Conservation (phyloP, 2,113 vertebrate genomes). For the Xenus cinereus region DNA sequence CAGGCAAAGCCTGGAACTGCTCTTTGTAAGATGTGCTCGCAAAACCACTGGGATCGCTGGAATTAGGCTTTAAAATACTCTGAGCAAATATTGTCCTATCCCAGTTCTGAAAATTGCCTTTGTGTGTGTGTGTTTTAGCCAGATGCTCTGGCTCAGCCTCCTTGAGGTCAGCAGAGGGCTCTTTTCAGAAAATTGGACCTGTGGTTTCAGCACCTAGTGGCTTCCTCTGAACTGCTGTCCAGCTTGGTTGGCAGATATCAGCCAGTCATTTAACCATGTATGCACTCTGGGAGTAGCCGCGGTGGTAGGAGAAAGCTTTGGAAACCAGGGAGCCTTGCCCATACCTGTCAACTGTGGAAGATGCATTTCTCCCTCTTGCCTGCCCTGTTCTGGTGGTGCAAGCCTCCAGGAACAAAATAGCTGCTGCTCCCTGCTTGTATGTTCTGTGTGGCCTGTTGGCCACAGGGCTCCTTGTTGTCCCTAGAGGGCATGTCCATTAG, state of each 20-base stretch:
- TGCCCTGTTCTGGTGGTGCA: neutral
- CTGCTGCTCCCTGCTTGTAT: neutral
- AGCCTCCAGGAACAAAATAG: neutral
- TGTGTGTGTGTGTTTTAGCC: neutral
- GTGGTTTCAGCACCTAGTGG: neutral
- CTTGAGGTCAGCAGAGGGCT: neutral
- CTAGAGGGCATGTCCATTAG: neutral
- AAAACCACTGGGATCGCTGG: neutral
- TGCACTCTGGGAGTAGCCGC: neutral
- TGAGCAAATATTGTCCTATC: conserved; percentile 15
- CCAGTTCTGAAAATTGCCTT: conserved; percentile 16
- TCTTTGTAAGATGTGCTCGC: neutral
- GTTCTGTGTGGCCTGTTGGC: neutral
- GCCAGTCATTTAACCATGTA: too few relatives aligned
- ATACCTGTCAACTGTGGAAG: neutral
- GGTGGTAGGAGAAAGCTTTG: neutral
- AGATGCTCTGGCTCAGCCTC: neutral
- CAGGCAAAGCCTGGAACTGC: neutral
- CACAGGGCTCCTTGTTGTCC: neutral
- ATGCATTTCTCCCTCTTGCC: neutral
- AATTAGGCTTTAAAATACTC: conserved; percentile 11
- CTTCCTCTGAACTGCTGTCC: neutral
- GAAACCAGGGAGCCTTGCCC: neutral
- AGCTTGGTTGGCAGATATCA: neutral
- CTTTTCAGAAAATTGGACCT: neutral